A percentile compares a stretch with the other conserved stretches of the same genome.
Conservation (phyloP, 37 sponge, comb jelly and placozoan genomes). For the Aplysina aerophoba region DNA sequence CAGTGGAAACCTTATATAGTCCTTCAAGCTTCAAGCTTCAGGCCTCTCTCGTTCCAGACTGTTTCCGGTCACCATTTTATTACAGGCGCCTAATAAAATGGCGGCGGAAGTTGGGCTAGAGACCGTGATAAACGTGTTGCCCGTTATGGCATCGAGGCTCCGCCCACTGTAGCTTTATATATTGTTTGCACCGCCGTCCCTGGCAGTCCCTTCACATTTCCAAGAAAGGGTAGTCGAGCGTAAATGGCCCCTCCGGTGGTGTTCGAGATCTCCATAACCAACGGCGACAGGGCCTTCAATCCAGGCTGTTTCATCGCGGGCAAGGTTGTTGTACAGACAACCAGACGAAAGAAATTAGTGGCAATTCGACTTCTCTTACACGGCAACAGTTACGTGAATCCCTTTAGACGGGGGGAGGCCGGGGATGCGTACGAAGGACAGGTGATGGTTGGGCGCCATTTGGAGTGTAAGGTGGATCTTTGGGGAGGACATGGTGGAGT, state of each 20-base stretch:
- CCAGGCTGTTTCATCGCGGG: constrained; percentile 46
- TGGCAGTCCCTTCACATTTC: no score
- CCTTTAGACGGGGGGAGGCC: constrained; percentile 27
- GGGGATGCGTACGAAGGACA: constrained; percentile 40
- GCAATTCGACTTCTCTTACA: constrained; percentile 4
- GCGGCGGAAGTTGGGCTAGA: no score
- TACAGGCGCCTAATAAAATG: no score
- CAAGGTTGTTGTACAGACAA: neutral
- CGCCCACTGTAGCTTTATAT: no score
- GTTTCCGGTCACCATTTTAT: no score
- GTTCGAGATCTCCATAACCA: neutral
- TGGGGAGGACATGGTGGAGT: constrained; percentile 23
- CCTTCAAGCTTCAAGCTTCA: no score
- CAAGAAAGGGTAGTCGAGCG: no score
- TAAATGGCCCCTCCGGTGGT: constrained; percentile 8
- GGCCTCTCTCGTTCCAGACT: no score
- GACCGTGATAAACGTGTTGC: no score
- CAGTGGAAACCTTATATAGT: no score
- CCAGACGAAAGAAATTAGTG: constrained; percentile 3
- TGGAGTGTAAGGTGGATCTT: neutral
- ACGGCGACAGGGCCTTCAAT: constrained; percentile 16
- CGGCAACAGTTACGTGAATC: constrained; percentile 27
- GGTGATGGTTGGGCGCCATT: neutral
- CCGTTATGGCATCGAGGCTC: no score
- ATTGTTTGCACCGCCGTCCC: no score